Conservation (phyloP, 2,113 vertebrate species). For the Euleptes europaea region DNA sequence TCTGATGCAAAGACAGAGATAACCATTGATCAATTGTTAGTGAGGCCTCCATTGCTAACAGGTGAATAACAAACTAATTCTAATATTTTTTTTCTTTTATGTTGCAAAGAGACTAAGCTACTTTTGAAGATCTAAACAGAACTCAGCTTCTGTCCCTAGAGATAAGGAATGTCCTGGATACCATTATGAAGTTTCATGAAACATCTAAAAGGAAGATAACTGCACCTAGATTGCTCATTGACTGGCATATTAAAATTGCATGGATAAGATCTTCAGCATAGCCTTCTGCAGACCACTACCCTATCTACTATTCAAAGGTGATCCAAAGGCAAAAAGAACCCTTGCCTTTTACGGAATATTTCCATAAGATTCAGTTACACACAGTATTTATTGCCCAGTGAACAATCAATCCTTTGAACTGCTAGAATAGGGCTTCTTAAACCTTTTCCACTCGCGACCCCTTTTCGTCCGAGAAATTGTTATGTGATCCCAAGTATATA, state of each 20-base stretch:
- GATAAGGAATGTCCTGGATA: slow-evolving; percentile 36
- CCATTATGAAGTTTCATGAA: slow-evolving; percentile 41
- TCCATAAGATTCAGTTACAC: not conserved
- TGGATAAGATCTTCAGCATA: slow-evolving; percentile 7
- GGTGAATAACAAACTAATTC: slow-evolving; percentile 37
- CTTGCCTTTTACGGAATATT: not conserved
- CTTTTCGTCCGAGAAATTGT: no score
- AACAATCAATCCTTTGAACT: not conserved
- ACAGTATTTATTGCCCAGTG: not conserved
- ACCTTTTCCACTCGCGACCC: no score
- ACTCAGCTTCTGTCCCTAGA: slow-evolving; percentile 11
- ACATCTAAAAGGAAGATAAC: slow-evolving; percentile 35
- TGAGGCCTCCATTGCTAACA: not conserved
- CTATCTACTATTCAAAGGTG: not conserved
- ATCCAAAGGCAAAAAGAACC: rapidly evolving
- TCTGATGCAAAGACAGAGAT: slow-evolving; percentile 10
- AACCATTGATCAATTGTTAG: slow-evolving; percentile 18
- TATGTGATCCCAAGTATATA: no score
- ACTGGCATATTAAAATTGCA: slow-evolving; percentile 45
- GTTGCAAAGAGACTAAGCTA: slow-evolving; percentile 16
- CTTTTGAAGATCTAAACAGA: slow-evolving; percentile 37
- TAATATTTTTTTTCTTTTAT: not conserved
- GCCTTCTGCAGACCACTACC: not conserved
- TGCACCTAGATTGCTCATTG: slow-evolving; percentile 12
- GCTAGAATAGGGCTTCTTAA: no score